A percentile compares a stretch with the other conserved stretches of the same genome.
These are phyloP conservation scores for Diadegma fenestrale DNA, from an alignment of 2,888 invertebrate genomes.

Conservation along the genomic window DNA sequence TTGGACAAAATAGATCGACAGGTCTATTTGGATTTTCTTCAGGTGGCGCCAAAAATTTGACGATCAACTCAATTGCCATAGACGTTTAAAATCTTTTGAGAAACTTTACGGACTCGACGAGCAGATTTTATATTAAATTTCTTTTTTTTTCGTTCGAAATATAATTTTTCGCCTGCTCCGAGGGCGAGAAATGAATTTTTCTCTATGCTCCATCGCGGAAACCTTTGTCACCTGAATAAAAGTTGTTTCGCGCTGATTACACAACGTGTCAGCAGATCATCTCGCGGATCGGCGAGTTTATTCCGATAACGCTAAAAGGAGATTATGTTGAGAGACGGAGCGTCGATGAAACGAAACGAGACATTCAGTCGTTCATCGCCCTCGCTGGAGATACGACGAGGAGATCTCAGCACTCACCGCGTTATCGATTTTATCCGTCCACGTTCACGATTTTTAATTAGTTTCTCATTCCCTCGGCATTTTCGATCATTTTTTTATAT, in stretches of 20 bases:
- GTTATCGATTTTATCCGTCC: constrained; percentile 13
- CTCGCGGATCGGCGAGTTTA: constrained; percentile 35
- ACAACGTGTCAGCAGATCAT: constrained; percentile 46
- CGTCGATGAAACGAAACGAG: constrained; percentile 5
- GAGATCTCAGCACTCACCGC: not conserved
- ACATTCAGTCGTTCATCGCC: constrained; percentile 39
- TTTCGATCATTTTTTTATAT: not conserved
- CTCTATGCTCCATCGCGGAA: not conserved
- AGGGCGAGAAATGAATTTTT: not conserved
- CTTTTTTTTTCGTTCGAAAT: too few species aligned
- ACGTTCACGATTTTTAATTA: not conserved
- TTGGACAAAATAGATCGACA: too few species aligned
- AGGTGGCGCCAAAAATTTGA: too few species aligned
- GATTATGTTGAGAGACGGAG: constrained; percentile 26
- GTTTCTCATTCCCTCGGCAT: not conserved
- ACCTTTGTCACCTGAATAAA: not conserved
- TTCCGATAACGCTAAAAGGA: constrained; percentile 53
- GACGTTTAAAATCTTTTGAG: too few species aligned
- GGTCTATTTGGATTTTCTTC: too few species aligned
- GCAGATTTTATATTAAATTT: too few species aligned
- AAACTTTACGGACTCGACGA: too few species aligned
- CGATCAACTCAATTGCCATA: too few species aligned
- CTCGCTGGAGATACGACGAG: constrained; percentile 30
- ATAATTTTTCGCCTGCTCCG: too few species aligned
- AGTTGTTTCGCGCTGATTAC: constrained; percentile 36